Evolutionary conservation across 2,113 vertebrate species (phyloP).

Genomic region (Setophaga kirtlandii): DNA sequence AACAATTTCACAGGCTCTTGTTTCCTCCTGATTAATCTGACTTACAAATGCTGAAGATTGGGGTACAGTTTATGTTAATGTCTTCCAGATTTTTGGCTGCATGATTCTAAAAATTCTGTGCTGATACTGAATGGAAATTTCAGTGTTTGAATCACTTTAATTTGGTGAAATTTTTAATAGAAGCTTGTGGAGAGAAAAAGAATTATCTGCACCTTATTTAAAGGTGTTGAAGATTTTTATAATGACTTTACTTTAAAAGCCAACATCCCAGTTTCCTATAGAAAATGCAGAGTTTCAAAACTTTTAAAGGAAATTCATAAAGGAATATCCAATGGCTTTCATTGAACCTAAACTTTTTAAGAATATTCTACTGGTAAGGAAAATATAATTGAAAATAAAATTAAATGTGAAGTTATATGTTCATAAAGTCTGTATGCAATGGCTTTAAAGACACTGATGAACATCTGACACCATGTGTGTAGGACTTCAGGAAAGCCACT

Average conservation of each 20-base stretch:
- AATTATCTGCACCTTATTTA: background rate
- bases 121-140: background rate
- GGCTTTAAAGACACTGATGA: background rate
- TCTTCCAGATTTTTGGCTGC: slow-evolving; percentile 61
- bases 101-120: background rate
- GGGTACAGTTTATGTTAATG: background rate
- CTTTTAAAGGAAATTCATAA: background rate
- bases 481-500: background rate
- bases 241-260: background rate
- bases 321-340: background rate
- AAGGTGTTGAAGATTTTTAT: background rate
- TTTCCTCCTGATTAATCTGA: slow-evolving; percentile 51
- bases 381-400: background rate
- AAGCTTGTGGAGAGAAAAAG: background rate
- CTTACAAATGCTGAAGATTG: slow-evolving; percentile 31
- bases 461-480: background rate
- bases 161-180: background rate
- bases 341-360: background rate
- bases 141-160: background rate
- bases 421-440: background rate
- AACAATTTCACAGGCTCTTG: slow-evolving; percentile 36
- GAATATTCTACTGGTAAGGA: background rate
- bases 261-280: background rate
- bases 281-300: background rate
- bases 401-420: background rate